Evolutionary conservation across 2,888 invertebrate species (phyloP), one percentile per base, ranked within the genome.

Genomic region (Epinotia demarniana): DNA sequence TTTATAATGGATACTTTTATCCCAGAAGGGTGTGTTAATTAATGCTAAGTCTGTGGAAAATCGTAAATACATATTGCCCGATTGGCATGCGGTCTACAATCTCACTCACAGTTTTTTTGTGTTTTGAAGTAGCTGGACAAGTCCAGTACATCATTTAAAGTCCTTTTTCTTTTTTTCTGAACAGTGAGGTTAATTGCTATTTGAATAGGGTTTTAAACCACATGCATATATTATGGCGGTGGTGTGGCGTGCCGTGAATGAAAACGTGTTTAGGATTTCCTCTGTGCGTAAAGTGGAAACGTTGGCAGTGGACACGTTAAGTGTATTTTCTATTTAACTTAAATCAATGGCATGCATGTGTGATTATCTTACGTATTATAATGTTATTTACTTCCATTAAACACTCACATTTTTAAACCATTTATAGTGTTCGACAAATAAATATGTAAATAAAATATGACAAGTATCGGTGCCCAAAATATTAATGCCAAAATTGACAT

Each of bases 181-280:
- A 27, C 16, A 8, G 49, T 18, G 16, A 66, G 18, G 67, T 61
- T 74, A 69, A 70, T 74, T 69, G 57, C 69, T 69, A 57, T 74
- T 74, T 69, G 74, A 70, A 49, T 63, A 70, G 69, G 33, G 46
- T 55, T 71, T 58, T 60, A 66, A 70, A 71, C 70, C 46, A 66
- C 64, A 64, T 64, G 55, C 33, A 72, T 58, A 39, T 23, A 58
- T 58, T 58, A 69, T 19, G n/a, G 8, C 18, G 60, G 16, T 9
- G n/a, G 46, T 66, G 60, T n/a, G 33, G 53, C 18, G 18, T 60
- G 18, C 19, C 19, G 63, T 64, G 69, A 58, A 72, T 55, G 62
- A 60, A 27, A 75, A 75, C 57, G 6, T 67, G 75, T 71, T 75
- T 61, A 75, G 66, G 62, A 73, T 75, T 75, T 74, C 77, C 77